Percentiles rank a stretch among this genome's conserved stretches.
Evolutionary conservation across 2,888 invertebrate species (phyloP).

Genomic region (Lepas anatifera): DNA sequence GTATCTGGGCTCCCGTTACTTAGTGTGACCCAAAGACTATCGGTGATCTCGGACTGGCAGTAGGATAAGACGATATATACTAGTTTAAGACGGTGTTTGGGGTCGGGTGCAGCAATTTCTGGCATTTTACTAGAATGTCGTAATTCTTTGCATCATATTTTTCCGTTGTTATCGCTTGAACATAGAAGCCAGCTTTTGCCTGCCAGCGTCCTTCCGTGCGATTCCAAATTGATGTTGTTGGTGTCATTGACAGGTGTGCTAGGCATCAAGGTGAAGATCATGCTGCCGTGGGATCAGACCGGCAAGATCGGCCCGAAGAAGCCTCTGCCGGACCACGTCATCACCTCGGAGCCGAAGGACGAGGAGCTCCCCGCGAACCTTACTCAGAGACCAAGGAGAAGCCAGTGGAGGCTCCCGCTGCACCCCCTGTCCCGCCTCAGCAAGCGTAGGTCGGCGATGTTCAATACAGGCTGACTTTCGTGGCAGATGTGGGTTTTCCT

Average conservation of each 20-base stretch:
- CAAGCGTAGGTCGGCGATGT: background rate
- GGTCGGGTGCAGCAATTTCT: no score
- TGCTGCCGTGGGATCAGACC: constrained; percentile 96
- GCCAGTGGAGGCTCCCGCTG: constrained; percentile 33
- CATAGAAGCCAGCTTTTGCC: no score
- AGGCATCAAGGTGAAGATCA: constrained; percentile 86
- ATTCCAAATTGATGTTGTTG: no score
- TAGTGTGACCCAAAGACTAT: no score
- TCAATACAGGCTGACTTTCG: background rate
- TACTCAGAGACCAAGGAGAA: constrained; percentile 63
- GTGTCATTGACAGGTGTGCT: constrained; percentile 43
- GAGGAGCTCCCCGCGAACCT: constrained; percentile 60
- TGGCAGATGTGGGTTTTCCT: background rate
- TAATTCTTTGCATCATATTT: no score
- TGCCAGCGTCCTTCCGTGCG: no score
- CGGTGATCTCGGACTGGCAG: no score
- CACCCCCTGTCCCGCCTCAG: background rate
- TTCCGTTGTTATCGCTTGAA: no score
- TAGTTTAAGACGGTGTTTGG: no score
- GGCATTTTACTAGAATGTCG: no score
- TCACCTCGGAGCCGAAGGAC: constrained; percentile 94
- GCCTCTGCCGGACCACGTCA: constrained; percentile 94
- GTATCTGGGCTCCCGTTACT: no score
- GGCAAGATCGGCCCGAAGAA: constrained; percentile 97
- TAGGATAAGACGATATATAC: no score